Percentiles rank a stretch among this genome's conserved stretches.
phyloP scores from a whole-genome alignment of 2,888 invertebrate species.

The Noctua fimbriata region DNA sequence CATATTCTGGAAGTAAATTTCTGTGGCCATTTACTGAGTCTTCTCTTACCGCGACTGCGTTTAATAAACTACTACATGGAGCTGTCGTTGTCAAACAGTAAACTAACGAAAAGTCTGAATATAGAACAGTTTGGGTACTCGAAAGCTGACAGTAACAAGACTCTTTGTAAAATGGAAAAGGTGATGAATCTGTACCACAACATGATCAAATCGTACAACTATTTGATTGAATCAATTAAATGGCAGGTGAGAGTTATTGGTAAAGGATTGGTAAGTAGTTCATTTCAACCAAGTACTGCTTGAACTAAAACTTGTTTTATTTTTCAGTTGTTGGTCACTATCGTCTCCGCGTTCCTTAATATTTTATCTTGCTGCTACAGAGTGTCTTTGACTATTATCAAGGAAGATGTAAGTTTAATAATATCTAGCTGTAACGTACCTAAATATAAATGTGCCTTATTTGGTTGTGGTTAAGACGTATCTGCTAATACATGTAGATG shows the following conservation, averaged over 20 bases:
- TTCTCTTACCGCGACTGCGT: slow-evolving; percentile 75
- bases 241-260: slow-evolving; percentile 76
- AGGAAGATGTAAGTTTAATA: slow-evolving; percentile 70
- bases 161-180: slow-evolving; percentile 73
- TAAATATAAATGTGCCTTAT: not conserved
- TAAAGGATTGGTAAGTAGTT: not conserved
- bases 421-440: not conserved
- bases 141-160: slow-evolving; percentile 61
- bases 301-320: not conserved
- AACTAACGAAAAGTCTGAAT: slow-evolving; percentile 57
- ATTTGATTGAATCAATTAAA: slow-evolving; percentile 79
- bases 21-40: slow-evolving; percentile 77
- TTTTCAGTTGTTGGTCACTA: slow-evolving; percentile 67
- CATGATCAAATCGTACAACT: slow-evolving; percentile 76
- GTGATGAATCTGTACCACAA: slow-evolving; percentile 79
- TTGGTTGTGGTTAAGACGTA: not conserved
- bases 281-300: not conserved
- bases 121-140: slow-evolving; percentile 66
- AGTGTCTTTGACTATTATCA: slow-evolving; percentile 72
- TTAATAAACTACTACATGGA: slow-evolving; percentile 78
- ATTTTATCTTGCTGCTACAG: slow-evolving; percentile 72
- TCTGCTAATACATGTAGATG: not conserved
- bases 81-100: slow-evolving; percentile 66
- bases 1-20: slow-evolving; percentile 74
- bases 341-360: slow-evolving; percentile 74